These are phyloP conservation scores for Dynastes grantii DNA, from an alignment of 2,888 invertebrate species.

Conservation along the genomic window DNA sequence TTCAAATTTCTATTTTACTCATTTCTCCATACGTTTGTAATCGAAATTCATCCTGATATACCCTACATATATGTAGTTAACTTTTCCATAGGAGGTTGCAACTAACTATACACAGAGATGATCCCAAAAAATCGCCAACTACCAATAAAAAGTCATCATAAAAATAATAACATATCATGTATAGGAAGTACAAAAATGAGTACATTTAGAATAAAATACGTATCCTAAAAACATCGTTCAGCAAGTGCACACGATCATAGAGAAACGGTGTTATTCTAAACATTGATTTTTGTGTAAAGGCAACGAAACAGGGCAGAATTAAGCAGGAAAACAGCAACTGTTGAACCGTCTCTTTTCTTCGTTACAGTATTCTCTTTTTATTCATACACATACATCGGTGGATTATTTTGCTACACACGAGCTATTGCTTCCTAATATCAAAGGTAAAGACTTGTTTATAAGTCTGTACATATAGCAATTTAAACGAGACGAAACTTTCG, in stretches of 20 bases:
- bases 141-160: too few species aligned
- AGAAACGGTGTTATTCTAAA: conserved; percentile 50
- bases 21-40: too few species aligned
- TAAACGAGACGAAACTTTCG: too few species aligned
- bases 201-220: background rate
- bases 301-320: conserved; percentile 49
- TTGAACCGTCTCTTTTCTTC: conserved; percentile 37
- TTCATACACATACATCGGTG: conserved; percentile 6
- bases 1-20: too few species aligned
- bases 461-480: too few species aligned
- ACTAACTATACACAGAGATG: too few species aligned
- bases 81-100: too few species aligned
- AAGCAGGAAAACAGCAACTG: conserved; percentile 38
- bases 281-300: conserved; percentile 53
- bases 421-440: background rate
- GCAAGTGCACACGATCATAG: conserved; percentile 47
- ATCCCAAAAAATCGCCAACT: too few species aligned
- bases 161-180: too few species aligned
- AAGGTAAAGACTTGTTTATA: background rate
- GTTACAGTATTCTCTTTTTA: conserved; percentile 9
- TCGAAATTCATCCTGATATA: too few species aligned
- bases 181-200: too few species aligned
- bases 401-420: conserved; percentile 11
- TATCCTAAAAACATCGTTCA: conserved; percentile 48
- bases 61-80: too few species aligned